These are phyloP conservation scores for Poicephalus meyeri DNA, from an alignment of 2,113 vertebrate species.

Conservation along the genomic window DNA sequence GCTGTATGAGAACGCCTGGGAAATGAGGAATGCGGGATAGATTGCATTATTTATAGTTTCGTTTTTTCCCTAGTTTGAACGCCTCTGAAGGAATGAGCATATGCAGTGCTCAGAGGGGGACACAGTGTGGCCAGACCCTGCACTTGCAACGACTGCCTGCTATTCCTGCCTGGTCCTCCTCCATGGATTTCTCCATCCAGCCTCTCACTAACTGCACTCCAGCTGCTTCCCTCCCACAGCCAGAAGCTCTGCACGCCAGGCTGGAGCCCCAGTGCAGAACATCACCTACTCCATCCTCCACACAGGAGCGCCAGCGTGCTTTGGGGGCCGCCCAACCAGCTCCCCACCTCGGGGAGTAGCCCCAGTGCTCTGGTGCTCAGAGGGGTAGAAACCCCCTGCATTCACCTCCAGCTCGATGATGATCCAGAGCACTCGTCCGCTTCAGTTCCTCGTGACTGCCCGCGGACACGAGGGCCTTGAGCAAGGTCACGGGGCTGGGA, in stretches of 20 bases:
- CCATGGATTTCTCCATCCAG: not conserved
- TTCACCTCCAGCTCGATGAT: not conserved
- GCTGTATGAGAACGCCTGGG: not conserved
- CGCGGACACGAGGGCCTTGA: rapidly evolving
- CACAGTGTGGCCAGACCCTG: conserved; percentile 25
- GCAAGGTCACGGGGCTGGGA: rapidly evolving
- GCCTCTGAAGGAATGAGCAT: not conserved
- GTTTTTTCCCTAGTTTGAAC: not conserved
- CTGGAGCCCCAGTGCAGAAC: not conserved
- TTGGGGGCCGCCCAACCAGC: not conserved
- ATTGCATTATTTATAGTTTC: conserved; percentile 8
- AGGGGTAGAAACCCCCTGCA: not conserved
- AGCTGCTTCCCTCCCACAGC: not conserved
- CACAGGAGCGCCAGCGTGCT: rapidly evolving
- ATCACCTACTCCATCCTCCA: not conserved
- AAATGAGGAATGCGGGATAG: not conserved
- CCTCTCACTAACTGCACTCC: not conserved
- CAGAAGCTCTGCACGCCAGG: rapidly evolving
- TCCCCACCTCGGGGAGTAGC: rapidly evolving
- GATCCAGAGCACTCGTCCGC: not conserved
- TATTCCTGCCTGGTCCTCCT: not conserved
- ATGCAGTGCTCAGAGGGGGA: not conserved
- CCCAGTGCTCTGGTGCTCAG: not conserved
- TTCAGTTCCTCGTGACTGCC: rapidly evolving
- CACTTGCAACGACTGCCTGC: not conserved